phyloP scores from a whole-genome alignment of 2,113 vertebrate species.

The Charina bottae region DNA sequence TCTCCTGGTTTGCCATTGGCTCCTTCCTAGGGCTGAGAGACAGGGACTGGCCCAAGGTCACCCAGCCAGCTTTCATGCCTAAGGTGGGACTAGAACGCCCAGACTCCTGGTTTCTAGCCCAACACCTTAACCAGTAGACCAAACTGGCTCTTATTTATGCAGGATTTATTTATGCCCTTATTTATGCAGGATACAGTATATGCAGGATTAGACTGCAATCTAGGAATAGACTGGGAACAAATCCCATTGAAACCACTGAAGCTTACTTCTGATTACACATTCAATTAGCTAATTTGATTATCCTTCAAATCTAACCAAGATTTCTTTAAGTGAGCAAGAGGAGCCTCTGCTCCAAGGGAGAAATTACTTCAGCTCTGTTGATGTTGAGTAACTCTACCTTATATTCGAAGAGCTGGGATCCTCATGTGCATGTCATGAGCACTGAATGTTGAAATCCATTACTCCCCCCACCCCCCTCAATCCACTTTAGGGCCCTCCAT shows the following conservation, averaged over 20 bases:
- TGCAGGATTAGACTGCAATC: neutral
- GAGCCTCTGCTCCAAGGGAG: neutral
- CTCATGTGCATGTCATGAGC: accelerated
- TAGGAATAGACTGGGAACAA: neutral
- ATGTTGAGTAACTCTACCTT: accelerated
- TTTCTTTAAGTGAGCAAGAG: neutral
- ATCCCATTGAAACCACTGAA: neutral
- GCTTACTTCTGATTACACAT: neutral
- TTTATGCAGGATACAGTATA: too few relatives aligned
- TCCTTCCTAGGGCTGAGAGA: too few relatives aligned
- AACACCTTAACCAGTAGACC: too few relatives aligned
- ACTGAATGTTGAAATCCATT: neutral
- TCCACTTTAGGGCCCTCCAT: neutral
- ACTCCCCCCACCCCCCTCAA: neutral
- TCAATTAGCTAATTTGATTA: neutral
- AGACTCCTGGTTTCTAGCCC: too few relatives aligned
- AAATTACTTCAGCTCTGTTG: accelerated
- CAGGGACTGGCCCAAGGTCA: too few relatives aligned
- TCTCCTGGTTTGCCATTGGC: too few relatives aligned
- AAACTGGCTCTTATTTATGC: too few relatives aligned
- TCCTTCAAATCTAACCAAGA: neutral
- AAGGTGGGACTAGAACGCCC: too few relatives aligned
- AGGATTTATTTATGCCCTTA: too few relatives aligned
- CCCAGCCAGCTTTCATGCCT: too few relatives aligned
- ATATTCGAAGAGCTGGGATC: neutral